Conservation (phyloP, 2,113 vertebrate genomes). For the Pantherophis guttatus region DNA sequence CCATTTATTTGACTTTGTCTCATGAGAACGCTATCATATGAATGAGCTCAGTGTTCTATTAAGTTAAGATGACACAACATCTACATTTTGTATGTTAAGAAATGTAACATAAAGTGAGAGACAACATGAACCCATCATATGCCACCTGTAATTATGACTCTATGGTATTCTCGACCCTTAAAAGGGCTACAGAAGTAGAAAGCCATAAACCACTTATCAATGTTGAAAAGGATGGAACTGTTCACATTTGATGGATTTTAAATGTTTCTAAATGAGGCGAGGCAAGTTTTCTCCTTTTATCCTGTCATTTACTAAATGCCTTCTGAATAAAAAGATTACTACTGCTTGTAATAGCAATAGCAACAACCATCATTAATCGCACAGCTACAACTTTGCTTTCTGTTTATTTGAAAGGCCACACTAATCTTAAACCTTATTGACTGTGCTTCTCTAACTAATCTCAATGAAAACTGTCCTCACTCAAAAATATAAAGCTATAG, state of each 20-base stretch:
- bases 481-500: background rate
- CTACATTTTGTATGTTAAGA: background rate
- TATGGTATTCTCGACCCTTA: background rate
- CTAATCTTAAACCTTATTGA: background rate
- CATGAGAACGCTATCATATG: background rate
- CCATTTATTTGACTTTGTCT: background rate
- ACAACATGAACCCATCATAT: background rate
- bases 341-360: background rate
- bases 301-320: background rate
- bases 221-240: background rate
- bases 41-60: background rate
- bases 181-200: background rate
- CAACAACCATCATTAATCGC: background rate
- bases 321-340: background rate
- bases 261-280: background rate
- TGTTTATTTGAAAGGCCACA: background rate
- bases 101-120: background rate
- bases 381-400: background rate
- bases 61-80: background rate
- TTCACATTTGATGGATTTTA: background rate
- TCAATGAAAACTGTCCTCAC: background rate
- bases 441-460: background rate
- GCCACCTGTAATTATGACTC: background rate
- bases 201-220: background rate
- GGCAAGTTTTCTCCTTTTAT: background rate